phyloP scores from a whole-genome alignment of 2,113 vertebrate genomes.

The Saccopteryx leptura region DNA sequence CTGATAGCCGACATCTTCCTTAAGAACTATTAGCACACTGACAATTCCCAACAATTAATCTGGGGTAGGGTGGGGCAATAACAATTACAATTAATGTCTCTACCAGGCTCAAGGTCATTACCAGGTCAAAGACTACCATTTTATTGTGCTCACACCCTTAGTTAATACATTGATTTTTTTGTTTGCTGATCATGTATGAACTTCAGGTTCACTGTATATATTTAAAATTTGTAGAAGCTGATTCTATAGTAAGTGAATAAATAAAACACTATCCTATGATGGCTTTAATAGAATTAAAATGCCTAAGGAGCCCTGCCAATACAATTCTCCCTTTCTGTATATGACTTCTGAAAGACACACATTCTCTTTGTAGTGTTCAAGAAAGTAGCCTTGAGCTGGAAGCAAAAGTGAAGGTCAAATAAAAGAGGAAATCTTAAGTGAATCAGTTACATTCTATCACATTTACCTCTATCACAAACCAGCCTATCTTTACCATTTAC shows the following conservation, averaged over 20 bases:
- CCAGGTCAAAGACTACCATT: conserved; percentile 17
- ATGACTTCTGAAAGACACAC: conserved; percentile 73
- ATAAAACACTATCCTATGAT: background rate
- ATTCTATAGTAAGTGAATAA: conserved; percentile 3
- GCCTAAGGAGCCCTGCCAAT: conserved; percentile 61
- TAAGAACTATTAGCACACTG: background rate
- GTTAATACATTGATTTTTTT: background rate
- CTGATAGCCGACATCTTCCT: conserved; percentile 12
- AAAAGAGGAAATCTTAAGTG: conserved; percentile 84
- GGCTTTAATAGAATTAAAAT: conserved; percentile 74
- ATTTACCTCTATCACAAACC: conserved; percentile 83
- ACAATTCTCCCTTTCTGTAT: conserved; percentile 66
- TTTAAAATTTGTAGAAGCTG: conserved; percentile 66
- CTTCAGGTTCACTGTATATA: conserved; percentile 15
- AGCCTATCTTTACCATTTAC: conserved; percentile 78
- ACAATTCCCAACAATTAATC: conserved; percentile 52
- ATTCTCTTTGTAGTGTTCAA: conserved; percentile 78
- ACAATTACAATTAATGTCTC: background rate
- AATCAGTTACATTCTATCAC: conserved; percentile 81
- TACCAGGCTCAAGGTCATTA: background rate
- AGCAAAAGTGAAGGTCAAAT: conserved; percentile 84
- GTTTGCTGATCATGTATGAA: conserved; percentile 37
- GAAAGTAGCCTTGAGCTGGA: conserved; percentile 81
- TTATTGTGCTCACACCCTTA: background rate
- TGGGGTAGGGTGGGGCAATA: background rate